These are phyloP conservation scores for Pyrgilauda ruficollis DNA, from an alignment of 2,113 vertebrate species.

Conservation along the genomic window DNA sequence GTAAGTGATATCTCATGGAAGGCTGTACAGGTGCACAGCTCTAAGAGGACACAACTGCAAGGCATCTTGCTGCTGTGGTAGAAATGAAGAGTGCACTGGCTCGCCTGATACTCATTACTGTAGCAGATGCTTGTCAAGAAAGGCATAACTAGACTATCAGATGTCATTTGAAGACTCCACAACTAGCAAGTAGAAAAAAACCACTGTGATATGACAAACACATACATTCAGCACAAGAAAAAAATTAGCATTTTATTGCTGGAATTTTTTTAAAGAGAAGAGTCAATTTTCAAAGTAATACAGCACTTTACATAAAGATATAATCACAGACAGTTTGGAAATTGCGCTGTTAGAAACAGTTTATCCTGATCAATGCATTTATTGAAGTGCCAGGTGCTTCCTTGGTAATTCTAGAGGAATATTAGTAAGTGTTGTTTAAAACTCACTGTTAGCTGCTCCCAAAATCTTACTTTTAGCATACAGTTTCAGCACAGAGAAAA, in stretches of 20 bases:
- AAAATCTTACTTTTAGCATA: neutral
- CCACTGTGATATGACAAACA: neutral
- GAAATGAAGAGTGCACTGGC: neutral
- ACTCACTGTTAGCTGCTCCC: neutral
- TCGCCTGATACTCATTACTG: neutral
- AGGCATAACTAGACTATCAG: neutral
- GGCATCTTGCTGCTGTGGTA: neutral
- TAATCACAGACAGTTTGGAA: neutral
- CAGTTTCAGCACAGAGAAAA: neutral
- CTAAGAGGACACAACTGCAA: neutral
- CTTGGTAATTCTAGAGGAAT: neutral
- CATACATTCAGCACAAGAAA: neutral
- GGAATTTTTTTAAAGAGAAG: neutral
- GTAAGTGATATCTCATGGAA: neutral
- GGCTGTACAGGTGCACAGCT: neutral
- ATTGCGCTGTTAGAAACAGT: neutral
- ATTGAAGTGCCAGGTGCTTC: slow-evolving; percentile 36
- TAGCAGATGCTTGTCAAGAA: neutral
- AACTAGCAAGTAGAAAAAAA: neutral
- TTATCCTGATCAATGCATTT: slow-evolving; percentile 23
- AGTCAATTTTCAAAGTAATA: slow-evolving; percentile 12
- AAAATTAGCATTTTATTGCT: neutral
- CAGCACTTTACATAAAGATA: neutral
- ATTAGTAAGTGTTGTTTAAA: neutral
- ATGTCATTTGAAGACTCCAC: neutral